Evolutionary conservation across 2,113 vertebrate genomes (phyloP), one percentile per base, ranked within the genome.

Genomic region (Phalacrocorax pelagicus): DNA sequence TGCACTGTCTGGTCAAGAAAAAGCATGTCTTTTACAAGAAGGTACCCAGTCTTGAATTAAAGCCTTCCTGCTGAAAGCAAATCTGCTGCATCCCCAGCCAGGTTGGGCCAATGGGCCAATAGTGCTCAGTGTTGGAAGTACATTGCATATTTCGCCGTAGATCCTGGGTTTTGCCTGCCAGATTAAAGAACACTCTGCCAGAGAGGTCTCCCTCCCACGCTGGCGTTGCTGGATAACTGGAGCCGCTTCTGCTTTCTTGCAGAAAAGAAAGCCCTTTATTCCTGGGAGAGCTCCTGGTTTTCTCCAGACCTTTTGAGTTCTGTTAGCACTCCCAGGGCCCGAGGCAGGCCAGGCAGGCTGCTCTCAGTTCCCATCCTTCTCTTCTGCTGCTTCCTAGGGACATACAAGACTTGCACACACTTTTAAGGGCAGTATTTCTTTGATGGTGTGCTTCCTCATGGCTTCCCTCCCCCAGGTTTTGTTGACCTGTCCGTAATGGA

Each of bases 101-200:
- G 32, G 81, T 1, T 85, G 92, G 88, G 62, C 90, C 90, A 81
- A 11, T 8, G 70, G 92, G 30, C 42, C 88, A 55, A 4, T 21
- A 34, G 71, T 49, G 79, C 88, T 69, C 52, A 6, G 54, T 93
- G 88, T 52, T 42, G 24, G 27, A 47, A 83, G 75, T 70, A 26
- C 86, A 38, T 21, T 22, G 82, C 62, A 70, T n/a, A 58, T 83
- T 95, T 96, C 79, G 86, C 54, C 2, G 11, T 36, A 77, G 80
- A 46, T 49, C 88, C 81, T 92, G 89, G 65, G 19, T 4, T 63
- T 54, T 72, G 89, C 58, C 81, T 92, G 90, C 81, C 91, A 94
- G 94, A 81, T 67, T 46, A 59, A 89, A 69, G 57, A 96, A 62
- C 38, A 2, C 52, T 63, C 32, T 91, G 94, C 93, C 94, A 96